Evolutionary conservation across 1,140 invertebrate genomes (phyloP), one percentile per base, ranked within the genome.

Genomic region (Drosophila prosaltans): DNA sequence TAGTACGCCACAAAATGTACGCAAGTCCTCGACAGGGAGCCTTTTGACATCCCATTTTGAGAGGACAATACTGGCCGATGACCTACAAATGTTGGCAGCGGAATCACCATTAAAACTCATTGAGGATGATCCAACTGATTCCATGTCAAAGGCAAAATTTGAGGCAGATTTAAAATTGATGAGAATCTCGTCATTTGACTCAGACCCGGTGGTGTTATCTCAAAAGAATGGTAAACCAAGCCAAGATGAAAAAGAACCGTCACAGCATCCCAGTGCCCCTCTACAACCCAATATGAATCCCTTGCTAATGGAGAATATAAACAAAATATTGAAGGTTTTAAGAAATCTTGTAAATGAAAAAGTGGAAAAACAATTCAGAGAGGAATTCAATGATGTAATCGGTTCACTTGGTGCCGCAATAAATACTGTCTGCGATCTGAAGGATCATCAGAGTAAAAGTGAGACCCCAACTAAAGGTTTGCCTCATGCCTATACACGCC

Each of bases 91-190:
- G 83, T 55, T 88, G 16, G 68, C 84, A 1, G 80, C 76, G 0
- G 83, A 88, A 24, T 88, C 83, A 2, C 83, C 83, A 0, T 26
- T 88, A 2, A 89, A 88, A 24, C 63, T 88, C 0, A 69, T 80
- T 2, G 73, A 89, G 41, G 83, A 88, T 43, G 83, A 88, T 2
- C 61, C 45, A 3, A 54, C 24, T 41, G 55, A 68, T 0, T 62
- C 54, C 7, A 65, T 57, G 16, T 73, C 69, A 24, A 72, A 74
- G 2, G 30, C 48, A 2, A 66, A 80, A 1, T 88, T 89, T 16
- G 84, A 88, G 41, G 70, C 43, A n/a, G 84, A 86, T 5, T 32
- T 88, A 0, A 77, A 74, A 45, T 71, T 72, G 69, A n/a, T 88
- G 32, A 68, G 83, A 1, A 82, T 88, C 2, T 58, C 72, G 0